These are phyloP conservation scores for Lacanobia oleracea DNA, from an alignment of 2,888 invertebrate genomes.

Conservation along the genomic window DNA sequence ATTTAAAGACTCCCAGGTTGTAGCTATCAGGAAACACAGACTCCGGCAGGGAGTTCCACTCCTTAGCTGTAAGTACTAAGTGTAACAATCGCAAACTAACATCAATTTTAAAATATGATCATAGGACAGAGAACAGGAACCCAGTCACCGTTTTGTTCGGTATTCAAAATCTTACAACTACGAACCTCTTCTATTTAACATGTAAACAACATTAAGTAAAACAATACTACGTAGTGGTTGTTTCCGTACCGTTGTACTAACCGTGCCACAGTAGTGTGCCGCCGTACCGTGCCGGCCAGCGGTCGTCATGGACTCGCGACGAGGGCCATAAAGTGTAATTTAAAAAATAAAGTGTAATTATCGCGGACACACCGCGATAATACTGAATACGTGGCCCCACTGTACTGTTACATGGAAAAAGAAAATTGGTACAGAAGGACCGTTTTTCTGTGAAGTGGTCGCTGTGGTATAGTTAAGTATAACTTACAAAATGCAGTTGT, in stretches of 20 bases:
- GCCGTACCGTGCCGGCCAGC: slow-evolving; percentile 47
- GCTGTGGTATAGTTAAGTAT: not conserved
- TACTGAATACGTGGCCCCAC: slow-evolving; percentile 55
- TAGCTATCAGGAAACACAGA: no score
- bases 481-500: not conserved
- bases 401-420: slow-evolving; percentile 23
- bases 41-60: no score
- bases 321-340: slow-evolving; percentile 63
- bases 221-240: slow-evolving; percentile 47
- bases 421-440: slow-evolving; percentile 29
- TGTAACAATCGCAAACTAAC: not conserved
- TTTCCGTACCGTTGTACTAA: slow-evolving; percentile 25
- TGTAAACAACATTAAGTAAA: slow-evolving; percentile 46
- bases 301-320: slow-evolving; percentile 56
- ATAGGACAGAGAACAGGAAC: not conserved
- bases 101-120: not conserved
- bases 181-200: slow-evolving; percentile 22
- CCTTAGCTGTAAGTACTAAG: no score
- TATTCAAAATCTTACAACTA: slow-evolving; percentile 16
- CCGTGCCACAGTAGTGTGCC: slow-evolving; percentile 19
- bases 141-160: not conserved
- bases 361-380: no score
- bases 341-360: no score
- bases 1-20: no score
- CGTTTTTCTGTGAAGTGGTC: not conserved